Evolutionary conservation across 2,113 vertebrate genomes (phyloP), one percentile per base, ranked within the genome.

Genomic region (Alosa alosa): DNA sequence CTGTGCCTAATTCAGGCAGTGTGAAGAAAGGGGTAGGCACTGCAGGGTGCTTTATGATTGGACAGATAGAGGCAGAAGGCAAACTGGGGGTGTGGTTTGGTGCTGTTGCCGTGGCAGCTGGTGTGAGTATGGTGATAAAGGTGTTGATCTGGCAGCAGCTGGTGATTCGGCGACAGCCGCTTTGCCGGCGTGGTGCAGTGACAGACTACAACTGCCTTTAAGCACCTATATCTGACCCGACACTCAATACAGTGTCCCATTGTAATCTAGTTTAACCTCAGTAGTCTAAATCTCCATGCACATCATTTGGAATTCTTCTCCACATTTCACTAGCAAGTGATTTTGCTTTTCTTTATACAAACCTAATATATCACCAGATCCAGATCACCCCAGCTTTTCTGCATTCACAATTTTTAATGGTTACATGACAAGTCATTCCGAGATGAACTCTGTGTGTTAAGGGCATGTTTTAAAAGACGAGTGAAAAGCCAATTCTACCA

Each of bases 1-100:
- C 95, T 89, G 7, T 91, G 93, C 86, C 93, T 95, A 87, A 92
- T 45, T 93, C 91, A 60, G 91, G 93, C 88, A 81, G 82, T 68
- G 75, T 50, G 60, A 7, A 75, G 82, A 46, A 60, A 22, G 75
- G 93, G 94, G 93, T 85, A 94, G 94, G 44, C 93, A 91, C 1
- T 93, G 95, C 82, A 82, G 92, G 86, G 89, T 93, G 81, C 93
- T 92, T 81, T 94, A 94, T 0, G 93, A 94, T 86, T 94, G 95
- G 0, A 93, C 60, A 20, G 90, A 83, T 90, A 92, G 94, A 60
- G 94, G 89, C 0, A 94, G 94, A 45, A 93, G 93, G 88, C 94
- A 90, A 89, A 95, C 95, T 88, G 94, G 94, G 1, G 94, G 94
- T 57, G 95, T 94, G 36, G 91, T 90, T 87, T 95, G 94, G 55